Base-by-base conservation (phyloP, 2,888 invertebrate species). In the Phania funesta region DNA sequence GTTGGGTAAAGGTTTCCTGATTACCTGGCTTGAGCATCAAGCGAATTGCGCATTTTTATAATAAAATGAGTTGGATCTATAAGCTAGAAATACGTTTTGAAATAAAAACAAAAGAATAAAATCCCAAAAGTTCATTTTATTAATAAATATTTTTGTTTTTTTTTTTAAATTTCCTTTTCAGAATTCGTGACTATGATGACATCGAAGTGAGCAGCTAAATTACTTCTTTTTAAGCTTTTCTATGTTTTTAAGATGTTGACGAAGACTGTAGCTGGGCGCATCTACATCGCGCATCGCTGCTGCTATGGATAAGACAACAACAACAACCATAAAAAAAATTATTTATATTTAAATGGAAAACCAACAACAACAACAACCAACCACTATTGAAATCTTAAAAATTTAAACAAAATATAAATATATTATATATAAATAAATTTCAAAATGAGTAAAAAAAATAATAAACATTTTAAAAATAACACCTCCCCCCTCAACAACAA, bases 181-280 rank as follows among this genome's bases (percentile, higher is more conserved):
- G 97, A 97, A 95, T 97, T 97, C 94, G 97, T 97, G 94, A 97
- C 97, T 94, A 97, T 97, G 97, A 97, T 97, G 97, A 97, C 97
- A 94, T 97, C 97, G 94, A 97, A 97, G 96, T 97, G 97, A 97
- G 94, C 94, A 93, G 93, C 93, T 94, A 94, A 93, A 93, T 89
- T 92, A 91, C 89, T 92, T 91, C 92, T 92, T 92, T 92, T 92
- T 92, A 93, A 92, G 92, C 92, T 93, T 92, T 91, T 91, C 89
- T 91, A 91, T 91, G 91, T 91, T 91, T 91, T 91, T 91, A 91
- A 91, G 91, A 91, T 91, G 91, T 91, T 91, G 91, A 90, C 91
- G 92, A 92, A 93, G 92, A 93, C 93, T 93, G 92, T 93, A 93
- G 93, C 93, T 92, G 92, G 92, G 92, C 91, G 92, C 92, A 89